phyloP scores from a whole-genome alignment of 2,113 vertebrate species.

The Indicator indicator region DNA sequence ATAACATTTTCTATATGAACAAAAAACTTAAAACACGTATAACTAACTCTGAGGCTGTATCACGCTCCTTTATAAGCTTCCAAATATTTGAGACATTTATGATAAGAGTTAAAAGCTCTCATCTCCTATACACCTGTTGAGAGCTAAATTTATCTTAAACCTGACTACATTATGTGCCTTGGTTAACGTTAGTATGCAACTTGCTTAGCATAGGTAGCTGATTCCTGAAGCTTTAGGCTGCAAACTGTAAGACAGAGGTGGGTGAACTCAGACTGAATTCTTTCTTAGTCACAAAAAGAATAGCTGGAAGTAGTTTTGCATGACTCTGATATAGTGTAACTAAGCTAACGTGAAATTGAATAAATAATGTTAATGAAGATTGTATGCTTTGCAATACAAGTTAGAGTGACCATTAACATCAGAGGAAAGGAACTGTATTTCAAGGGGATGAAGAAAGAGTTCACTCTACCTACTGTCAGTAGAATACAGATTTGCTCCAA shows the following conservation, averaged over 20 bases:
- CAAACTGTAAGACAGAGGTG: not conserved
- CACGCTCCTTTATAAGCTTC: not conserved
- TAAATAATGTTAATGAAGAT: not conserved
- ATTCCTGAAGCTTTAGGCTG: not conserved
- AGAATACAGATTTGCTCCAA: not conserved
- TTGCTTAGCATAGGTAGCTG: not conserved
- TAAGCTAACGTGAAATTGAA: not conserved
- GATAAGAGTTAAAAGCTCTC: not conserved
- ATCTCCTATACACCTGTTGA: not conserved
- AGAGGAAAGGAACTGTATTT: not conserved
- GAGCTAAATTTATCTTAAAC: not conserved
- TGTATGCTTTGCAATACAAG: not conserved
- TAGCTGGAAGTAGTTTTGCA: not conserved
- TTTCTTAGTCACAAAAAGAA: not conserved
- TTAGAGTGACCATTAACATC: not conserved
- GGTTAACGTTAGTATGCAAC: not conserved
- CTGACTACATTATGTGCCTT: not conserved
- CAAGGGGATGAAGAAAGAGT: not conserved
- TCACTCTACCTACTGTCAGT: not conserved
- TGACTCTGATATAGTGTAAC: not conserved
- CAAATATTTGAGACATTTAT: not conserved
- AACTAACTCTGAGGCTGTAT: not conserved
- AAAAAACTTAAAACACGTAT: not conserved
- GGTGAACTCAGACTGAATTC: not conserved
- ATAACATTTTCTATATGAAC: not conserved